A percentile compares a stretch with the other conserved stretches of the same genome.
Conservation (phyloP, 2,888 invertebrate species). For the Caenorhabditis sinica region DNA sequence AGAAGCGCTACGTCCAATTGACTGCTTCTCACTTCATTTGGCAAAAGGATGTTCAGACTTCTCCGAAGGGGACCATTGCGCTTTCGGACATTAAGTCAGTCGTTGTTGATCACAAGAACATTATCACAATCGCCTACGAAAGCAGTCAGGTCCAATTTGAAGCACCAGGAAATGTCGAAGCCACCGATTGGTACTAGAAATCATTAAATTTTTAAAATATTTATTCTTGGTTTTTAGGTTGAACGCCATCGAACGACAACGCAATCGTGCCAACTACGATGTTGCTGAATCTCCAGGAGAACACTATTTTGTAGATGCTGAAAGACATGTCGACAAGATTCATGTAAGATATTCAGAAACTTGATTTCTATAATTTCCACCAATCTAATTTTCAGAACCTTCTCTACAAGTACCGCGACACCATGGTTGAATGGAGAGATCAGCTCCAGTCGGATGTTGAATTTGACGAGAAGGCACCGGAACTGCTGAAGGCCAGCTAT, state of each 20-base stretch:
- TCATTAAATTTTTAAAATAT: background rate
- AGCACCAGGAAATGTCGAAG: constrained; percentile 76
- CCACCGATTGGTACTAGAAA: constrained; percentile 78
- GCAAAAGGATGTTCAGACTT: constrained; percentile 75
- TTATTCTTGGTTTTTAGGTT: constrained; percentile 50
- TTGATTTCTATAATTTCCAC: background rate
- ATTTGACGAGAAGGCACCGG: constrained; percentile 60
- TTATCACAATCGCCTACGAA: constrained; percentile 74
- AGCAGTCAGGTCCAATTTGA: constrained; percentile 78
- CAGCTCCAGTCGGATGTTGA: constrained; percentile 54
- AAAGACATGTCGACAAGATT: constrained; percentile 69
- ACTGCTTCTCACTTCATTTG: constrained; percentile 78
- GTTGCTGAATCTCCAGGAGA: constrained; percentile 51
- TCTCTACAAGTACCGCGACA: constrained; percentile 74
- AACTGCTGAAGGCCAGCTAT: constrained; percentile 60
- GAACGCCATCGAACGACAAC: constrained; percentile 67
- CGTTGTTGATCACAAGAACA: constrained; percentile 74
- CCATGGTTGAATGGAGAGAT: constrained; percentile 76
- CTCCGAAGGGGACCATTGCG: constrained; percentile 69
- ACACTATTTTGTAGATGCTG: constrained; percentile 61
- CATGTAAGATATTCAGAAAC: constrained; percentile 46
- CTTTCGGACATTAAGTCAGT: constrained; percentile 74
- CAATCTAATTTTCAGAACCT: constrained; percentile 57
- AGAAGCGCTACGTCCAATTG: constrained; percentile 75
- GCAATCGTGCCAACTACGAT: constrained; percentile 57